Percentiles rank a stretch among this genome's conserved stretches.
phyloP scores from a whole-genome alignment of 35 echinoderm and acorn worm genomes.

The Chiridota heheva region DNA sequence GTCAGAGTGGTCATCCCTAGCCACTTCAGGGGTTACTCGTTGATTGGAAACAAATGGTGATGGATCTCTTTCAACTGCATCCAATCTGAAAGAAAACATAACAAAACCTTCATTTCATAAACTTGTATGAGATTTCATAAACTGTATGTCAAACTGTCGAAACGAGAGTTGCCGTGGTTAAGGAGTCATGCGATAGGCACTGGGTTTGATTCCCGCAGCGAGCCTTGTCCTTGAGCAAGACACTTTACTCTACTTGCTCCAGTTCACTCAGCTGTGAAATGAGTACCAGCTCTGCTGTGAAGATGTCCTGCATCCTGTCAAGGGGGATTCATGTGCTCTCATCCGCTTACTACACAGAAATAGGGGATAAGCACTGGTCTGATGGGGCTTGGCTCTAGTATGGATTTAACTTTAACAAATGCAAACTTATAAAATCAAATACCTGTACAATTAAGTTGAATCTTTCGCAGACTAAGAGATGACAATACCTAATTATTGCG shows the following conservation, averaged over 20 bases:
- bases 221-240: too few relatives aligned
- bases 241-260: too few relatives aligned
- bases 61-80: slow-evolving; percentile 62
- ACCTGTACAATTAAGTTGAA: background rate
- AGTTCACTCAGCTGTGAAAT: too few relatives aligned
- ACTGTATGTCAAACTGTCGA: too few relatives aligned
- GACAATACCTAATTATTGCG: background rate
- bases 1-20: background rate
- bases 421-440: background rate
- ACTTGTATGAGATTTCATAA: background rate
- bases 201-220: too few relatives aligned
- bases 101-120: background rate
- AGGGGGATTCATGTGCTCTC: too few relatives aligned
- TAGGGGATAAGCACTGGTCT: too few relatives aligned
- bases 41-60: background rate
- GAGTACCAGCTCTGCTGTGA: too few relatives aligned
- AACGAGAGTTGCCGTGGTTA: too few relatives aligned
- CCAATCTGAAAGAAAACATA: slow-evolving; percentile 47
- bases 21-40: background rate
- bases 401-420: background rate
- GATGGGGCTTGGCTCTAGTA: background rate
- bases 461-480: background rate
- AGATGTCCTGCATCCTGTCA: too few relatives aligned
- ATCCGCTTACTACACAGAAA: too few relatives aligned
- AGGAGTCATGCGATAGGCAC: too few relatives aligned